Base-by-base conservation (phyloP, 2,888 invertebrate species). In the Melanchra persicariae region DNA sequence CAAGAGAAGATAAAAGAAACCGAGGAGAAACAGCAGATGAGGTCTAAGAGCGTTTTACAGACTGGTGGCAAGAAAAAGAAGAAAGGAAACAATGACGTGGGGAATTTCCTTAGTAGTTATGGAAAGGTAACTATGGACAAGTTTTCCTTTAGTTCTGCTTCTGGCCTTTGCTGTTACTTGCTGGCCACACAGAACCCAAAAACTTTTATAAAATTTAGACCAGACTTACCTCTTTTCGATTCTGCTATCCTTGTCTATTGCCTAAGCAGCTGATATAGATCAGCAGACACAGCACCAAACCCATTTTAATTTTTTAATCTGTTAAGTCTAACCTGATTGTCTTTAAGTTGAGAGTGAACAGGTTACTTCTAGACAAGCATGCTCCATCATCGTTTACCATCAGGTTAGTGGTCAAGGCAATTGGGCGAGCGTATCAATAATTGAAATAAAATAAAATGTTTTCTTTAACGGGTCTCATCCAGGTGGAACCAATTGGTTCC, bases 21-120 rank as follows among this genome's bases (percentile, higher is more conserved):
- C 24, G 93, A 96, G 72, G 93, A 96, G 40, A 94, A 93, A 79
- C 93, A 96, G 77, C 93, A 96, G 69, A 97, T 97, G 96, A 96
- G 96, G 86, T 95, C 96, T 47, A 94, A 96, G 55, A 97, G 97
- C 52, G 94, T 94, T 5, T 94, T 97, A 85, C 96, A 97, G 54
- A 97, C 96, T 67, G 93, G 90, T 54, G 94, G 93, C 47, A 93
- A 96, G 71, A 96, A 96, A 78, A 96, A 96, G 86, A 93, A 93
- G 79, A 96, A 96, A 67, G 74, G 73, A 73, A 90, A 90, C 9
- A 94, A 96, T 85, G 95, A 96, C 86, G 96, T 96, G 67, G 95
- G 96, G 2, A 93, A 95, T 77, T 91, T 96, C 64, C 87, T 96
- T 30, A 92, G 93, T 75, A 91, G 90, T 72, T 96, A 96, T 87